Conservation (phyloP, 2,888 invertebrate species). For the Acheta domesticus region DNA sequence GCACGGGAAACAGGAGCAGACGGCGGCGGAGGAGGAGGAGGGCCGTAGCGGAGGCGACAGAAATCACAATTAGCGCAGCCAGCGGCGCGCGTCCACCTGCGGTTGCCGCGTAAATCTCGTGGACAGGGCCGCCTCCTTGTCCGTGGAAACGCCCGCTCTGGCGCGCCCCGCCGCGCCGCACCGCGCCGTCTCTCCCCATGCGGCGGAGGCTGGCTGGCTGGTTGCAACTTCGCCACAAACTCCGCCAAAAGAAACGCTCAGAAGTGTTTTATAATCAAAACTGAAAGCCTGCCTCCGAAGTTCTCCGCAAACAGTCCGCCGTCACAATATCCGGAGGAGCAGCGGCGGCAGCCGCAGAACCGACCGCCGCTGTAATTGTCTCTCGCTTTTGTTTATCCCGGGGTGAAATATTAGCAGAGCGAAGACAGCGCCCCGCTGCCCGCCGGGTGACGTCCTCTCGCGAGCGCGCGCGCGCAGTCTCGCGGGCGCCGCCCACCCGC, state of each 20-base stretch:
- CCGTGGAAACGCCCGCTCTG: not conserved
- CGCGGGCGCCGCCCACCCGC: too few relatives aligned
- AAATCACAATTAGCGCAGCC: not conserved
- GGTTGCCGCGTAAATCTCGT: not conserved
- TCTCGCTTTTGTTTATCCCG: not conserved
- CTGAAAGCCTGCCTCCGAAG: not conserved
- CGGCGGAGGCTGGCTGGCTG: not conserved
- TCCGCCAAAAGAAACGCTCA: not conserved
- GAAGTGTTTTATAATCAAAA: conserved; percentile 18
- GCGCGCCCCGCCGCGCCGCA: too few relatives aligned
- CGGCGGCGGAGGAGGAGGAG: not conserved
- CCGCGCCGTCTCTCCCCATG: not conserved
- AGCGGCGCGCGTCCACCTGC: not conserved
- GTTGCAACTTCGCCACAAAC: not conserved
- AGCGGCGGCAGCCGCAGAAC: not conserved
- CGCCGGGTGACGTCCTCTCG: not conserved
- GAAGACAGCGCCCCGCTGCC: not conserved
- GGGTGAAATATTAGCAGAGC: not conserved
- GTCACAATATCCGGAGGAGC: not conserved
- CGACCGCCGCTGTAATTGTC: not conserved
- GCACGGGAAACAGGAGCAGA: not conserved
- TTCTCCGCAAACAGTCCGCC: conserved; percentile 11
- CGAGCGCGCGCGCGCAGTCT: not conserved
- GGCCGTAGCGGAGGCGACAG: not conserved
- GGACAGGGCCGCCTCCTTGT: not conserved